Conservation (phyloP, 92 coral and sea anemone genomes). For the Diadumene lineata region DNA sequence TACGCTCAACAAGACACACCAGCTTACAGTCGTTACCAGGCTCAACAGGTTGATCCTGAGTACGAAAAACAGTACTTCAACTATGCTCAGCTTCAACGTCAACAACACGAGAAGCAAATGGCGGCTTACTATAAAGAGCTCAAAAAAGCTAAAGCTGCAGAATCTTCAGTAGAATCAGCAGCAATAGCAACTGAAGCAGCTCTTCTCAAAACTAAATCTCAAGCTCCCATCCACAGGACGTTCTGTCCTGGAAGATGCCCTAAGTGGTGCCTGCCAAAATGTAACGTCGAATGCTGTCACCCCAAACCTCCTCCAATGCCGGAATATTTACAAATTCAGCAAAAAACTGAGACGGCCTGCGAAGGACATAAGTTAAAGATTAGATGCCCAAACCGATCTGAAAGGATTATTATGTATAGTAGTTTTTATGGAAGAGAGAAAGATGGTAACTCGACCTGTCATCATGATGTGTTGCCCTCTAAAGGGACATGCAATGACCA, state of each 20-base stretch:
- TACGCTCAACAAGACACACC: conserved; percentile 16
- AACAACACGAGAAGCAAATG: neutral
- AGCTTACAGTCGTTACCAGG: conserved; percentile 25
- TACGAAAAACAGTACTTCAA: neutral
- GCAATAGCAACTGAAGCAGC: conserved; percentile 18
- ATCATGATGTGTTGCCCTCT: conserved; percentile 86
- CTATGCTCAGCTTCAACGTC: conserved; percentile 10
- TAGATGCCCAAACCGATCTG: conserved; percentile 74
- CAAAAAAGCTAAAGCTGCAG: neutral
- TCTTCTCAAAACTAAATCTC: too few relatives aligned
- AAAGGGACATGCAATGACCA: conserved; percentile 71
- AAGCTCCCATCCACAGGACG: conserved; percentile 61
- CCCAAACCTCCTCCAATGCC: conserved; percentile 89
- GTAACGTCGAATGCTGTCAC: conserved; percentile 57
- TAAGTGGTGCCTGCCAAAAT: conserved; percentile 61
- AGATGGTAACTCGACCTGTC: conserved; percentile 69
- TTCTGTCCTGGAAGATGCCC: conserved; percentile 77
- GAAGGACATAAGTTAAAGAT: conserved; percentile 85
- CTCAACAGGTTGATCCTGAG: neutral
- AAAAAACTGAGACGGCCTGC: conserved; percentile 71
- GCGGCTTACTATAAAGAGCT: conserved; percentile 16
- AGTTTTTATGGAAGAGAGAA: conserved; percentile 85
- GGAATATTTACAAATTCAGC: conserved; percentile 57
- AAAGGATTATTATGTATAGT: conserved; percentile 81
- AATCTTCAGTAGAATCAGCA: neutral